Evolutionary conservation across 1,140 invertebrate genomes (phyloP).

Genomic region (Dinothrombium tinctorium): DNA sequence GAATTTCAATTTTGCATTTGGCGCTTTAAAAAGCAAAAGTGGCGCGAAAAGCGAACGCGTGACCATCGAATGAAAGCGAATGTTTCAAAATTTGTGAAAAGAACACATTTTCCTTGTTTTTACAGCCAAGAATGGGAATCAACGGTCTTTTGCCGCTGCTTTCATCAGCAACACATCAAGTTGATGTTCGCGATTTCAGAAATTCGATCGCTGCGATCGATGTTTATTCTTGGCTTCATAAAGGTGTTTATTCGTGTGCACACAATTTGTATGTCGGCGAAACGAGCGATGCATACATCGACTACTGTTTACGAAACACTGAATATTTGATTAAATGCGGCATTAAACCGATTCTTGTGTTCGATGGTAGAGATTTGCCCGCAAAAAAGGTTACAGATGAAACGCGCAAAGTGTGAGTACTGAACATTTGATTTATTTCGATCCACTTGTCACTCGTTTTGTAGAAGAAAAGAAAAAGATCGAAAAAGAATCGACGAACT

Average conservation of each 20-base stretch:
- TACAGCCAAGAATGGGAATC: no score
- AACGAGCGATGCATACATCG: constrained; percentile 56
- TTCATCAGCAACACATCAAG: constrained; percentile 47
- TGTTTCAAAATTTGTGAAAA: no score
- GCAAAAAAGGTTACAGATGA: constrained; percentile 70
- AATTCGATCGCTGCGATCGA: constrained; percentile 74
- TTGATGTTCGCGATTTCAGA: constrained; percentile 37
- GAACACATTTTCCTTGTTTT: no score
- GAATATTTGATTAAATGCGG: constrained; percentile 20
- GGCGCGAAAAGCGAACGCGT: no score
- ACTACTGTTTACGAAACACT: constrained; percentile 41
- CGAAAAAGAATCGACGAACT: constrained; percentile 52
- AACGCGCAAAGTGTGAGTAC: constrained; percentile 49
- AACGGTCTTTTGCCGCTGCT: constrained; percentile 72
- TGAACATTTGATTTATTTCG: not conserved
- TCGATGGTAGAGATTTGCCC: constrained; percentile 81
- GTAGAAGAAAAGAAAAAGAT: no score
- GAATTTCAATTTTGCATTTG: no score
- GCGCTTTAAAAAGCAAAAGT: no score
- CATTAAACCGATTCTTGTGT: constrained; percentile 81
- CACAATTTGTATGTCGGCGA: constrained; percentile 66
- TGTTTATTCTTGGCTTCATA: constrained; percentile 89
- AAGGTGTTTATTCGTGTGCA: constrained; percentile 78
- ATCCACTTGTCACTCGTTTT: no score
- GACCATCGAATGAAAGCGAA: no score